Conservation (phyloP, 2,113 vertebrate species). For the Barbus barbus region DNA sequence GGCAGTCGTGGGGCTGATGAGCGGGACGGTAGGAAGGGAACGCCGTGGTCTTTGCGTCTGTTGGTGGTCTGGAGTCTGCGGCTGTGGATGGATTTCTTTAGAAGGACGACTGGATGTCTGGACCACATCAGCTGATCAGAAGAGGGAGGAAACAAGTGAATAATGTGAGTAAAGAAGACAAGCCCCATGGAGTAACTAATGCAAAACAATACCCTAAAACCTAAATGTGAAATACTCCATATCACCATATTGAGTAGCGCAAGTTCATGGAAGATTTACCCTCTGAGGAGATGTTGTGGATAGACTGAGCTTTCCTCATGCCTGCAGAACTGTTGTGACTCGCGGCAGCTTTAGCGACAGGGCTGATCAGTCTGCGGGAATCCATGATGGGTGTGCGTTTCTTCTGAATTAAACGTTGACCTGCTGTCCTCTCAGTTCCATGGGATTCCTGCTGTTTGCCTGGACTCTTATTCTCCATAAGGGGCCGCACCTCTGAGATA, state of each 20-base stretch:
- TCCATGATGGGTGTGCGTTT: slow-evolving; percentile 71
- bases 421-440: slow-evolving; percentile 26
- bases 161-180: neutral
- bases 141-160: slow-evolving; percentile 1
- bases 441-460: slow-evolving; percentile 29
- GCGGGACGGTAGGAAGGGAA: slow-evolving; percentile 64
- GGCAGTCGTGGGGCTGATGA: slow-evolving; percentile 62
- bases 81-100: slow-evolving; percentile 66
- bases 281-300: slow-evolving; percentile 81
- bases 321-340: slow-evolving; percentile 62
- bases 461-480: slow-evolving; percentile 57
- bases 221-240: no score
- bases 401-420: slow-evolving; percentile 63
- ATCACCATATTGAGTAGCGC: no score
- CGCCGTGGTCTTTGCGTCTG: slow-evolving; percentile 66
- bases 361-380: slow-evolving; percentile 63
- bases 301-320: slow-evolving; percentile 86
- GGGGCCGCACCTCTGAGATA: slow-evolving; percentile 71
- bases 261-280: slow-evolving; percentile 70
- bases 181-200: neutral
- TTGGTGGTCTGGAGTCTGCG: slow-evolving; percentile 62
- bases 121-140: slow-evolving; percentile 65
- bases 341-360: slow-evolving; percentile 54
- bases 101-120: slow-evolving; percentile 62
- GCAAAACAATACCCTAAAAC: no score